These are phyloP conservation scores for Hyaena hyaena DNA, from an alignment of 2,113 vertebrate species.

Conservation along the genomic window DNA sequence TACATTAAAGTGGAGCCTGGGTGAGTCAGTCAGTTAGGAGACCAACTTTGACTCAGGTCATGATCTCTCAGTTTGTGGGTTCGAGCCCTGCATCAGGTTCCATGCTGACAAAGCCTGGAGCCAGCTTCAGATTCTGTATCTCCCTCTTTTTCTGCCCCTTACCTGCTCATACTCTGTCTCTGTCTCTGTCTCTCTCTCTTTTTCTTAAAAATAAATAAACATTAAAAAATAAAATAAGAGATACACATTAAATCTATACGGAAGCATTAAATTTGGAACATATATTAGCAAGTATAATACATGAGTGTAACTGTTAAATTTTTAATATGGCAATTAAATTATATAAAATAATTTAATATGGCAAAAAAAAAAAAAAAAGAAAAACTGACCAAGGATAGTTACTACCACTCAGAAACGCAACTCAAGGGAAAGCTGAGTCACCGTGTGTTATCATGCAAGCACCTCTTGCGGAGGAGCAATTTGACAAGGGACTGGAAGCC, in stretches of 20 bases:
- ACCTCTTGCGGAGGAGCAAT: background rate
- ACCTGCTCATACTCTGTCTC: too few species aligned
- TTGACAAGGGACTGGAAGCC: background rate
- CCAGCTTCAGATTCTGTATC: too few species aligned
- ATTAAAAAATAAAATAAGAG: background rate
- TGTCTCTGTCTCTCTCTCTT: too few species aligned
- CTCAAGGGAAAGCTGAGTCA: background rate
- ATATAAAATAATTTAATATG: too few species aligned
- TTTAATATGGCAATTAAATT: background rate
- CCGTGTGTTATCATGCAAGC: background rate
- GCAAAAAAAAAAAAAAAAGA: background rate
- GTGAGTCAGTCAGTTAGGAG: too few species aligned
- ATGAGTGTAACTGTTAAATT: background rate
- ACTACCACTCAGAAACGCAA: background rate
- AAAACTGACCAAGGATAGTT: background rate
- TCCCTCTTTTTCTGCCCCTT: too few species aligned
- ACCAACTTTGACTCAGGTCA: too few species aligned
- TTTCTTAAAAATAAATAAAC: too few species aligned
- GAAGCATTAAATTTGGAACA: conserved; percentile 7
- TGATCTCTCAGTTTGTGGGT: too few species aligned
- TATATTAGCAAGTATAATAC: background rate
- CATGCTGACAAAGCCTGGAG: too few species aligned
- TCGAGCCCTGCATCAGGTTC: too few species aligned
- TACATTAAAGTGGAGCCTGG: background rate
- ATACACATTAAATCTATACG: background rate